These are phyloP conservation scores for Zaprionus taronus DNA, from an alignment of 1,140 invertebrate species.

Conservation along the genomic window DNA sequence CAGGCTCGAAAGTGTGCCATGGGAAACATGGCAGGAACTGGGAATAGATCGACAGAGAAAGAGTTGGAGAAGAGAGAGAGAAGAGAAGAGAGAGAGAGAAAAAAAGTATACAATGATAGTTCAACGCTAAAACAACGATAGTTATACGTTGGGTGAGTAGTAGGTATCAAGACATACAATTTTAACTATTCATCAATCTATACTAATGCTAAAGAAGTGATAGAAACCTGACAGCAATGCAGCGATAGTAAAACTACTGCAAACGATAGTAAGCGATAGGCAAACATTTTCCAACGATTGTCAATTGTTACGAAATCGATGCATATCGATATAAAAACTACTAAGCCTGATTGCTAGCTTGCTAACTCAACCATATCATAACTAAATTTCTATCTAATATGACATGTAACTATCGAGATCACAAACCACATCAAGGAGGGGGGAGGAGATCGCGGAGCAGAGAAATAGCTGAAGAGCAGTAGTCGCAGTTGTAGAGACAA, in stretches of 20 bases:
- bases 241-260: too few species aligned
- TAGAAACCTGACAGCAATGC: too few species aligned
- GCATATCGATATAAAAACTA: neutral
- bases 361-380: neutral
- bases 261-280: neutral
- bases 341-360: neutral
- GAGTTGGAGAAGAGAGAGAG: neutral
- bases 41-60: neutral
- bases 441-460: neutral
- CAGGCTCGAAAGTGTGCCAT: slow-evolving; percentile 18
- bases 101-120: too few species aligned
- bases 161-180: too few species aligned
- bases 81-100: neutral
- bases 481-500: slow-evolving; percentile 3
- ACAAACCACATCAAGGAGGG: neutral
- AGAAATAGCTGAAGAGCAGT: neutral
- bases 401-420: slow-evolving; percentile 1
- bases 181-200: too few species aligned
- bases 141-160: too few species aligned
- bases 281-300: neutral
- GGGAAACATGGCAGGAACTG: slow-evolving; percentile 4
- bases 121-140: too few species aligned
- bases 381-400: slow-evolving; percentile 4
- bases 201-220: too few species aligned
- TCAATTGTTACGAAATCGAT: neutral